Evolutionary conservation across 2,113 vertebrate species (phyloP).

Genomic region (Microcebus ravelobensis): DNA sequence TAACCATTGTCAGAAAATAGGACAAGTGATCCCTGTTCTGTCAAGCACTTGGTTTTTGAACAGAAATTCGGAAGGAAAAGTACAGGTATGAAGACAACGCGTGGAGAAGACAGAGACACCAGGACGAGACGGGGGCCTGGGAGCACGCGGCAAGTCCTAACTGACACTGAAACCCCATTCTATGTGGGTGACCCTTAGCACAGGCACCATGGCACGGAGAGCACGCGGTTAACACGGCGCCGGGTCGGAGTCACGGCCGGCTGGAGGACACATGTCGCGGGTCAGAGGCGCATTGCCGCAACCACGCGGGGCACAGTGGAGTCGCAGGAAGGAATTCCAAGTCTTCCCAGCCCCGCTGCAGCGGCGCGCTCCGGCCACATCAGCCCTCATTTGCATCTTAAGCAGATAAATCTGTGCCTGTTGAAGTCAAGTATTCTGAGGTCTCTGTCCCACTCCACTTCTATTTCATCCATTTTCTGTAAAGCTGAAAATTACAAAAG

Average conservation of each 20-base stretch:
- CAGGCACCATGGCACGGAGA: background rate
- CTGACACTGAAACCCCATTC: background rate
- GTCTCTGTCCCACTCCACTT: background rate
- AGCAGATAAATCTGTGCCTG: background rate
- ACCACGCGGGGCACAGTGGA: background rate
- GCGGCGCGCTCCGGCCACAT: background rate
- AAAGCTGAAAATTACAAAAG: background rate
- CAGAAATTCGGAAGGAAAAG: background rate
- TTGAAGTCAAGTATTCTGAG: background rate
- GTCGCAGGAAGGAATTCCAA: background rate
- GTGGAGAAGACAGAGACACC: background rate
- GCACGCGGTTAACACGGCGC: background rate
- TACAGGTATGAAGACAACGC: background rate
- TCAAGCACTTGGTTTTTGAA: background rate
- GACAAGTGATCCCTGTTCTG: background rate
- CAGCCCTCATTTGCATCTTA: background rate
- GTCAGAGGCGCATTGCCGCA: background rate
- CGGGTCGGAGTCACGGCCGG: background rate
- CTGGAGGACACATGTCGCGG: background rate
- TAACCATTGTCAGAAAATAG: background rate
- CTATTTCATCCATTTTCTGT: background rate
- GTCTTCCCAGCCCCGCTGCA: background rate
- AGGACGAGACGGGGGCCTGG: background rate
- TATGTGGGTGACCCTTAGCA: background rate
- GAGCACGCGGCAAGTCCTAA: background rate